Evolutionary conservation across 2,797 vertebrate genomes (phyloP).

Genomic region (Hozukius guyotensis): DNA sequence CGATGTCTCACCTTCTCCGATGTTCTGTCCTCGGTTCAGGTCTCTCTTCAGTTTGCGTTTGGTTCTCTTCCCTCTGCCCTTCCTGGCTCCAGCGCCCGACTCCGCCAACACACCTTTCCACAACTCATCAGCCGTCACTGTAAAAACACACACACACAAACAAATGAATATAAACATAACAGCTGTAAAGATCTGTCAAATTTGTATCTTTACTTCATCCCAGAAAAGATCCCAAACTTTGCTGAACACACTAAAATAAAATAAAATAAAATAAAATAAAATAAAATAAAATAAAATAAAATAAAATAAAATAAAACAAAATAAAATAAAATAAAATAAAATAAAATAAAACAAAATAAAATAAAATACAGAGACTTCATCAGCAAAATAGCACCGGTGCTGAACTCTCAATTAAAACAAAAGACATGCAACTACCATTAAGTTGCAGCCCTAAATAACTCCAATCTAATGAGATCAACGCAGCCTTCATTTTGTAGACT

Average conservation of each 20-base stretch:
- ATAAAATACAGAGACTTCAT: not conserved
- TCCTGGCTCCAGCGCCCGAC: conserved; percentile 84
- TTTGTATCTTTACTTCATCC: not conserved
- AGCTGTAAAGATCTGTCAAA: not conserved
- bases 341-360: too few relatives aligned
- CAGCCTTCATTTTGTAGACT: too few relatives aligned
- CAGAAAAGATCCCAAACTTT: not conserved
- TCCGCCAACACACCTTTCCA: conserved; percentile 95
- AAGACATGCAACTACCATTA: not conserved
- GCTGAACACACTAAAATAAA: not conserved
- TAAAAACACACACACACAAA: not conserved
- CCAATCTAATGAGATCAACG: not conserved
- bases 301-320: too few relatives aligned
- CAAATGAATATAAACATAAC: not conserved
- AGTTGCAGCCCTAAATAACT: not conserved
- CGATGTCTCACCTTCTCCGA: conserved; percentile 89
- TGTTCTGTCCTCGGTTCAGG: conserved; percentile 89
- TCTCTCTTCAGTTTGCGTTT: conserved; percentile 90
- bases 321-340: too few relatives aligned
- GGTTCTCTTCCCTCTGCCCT: conserved; percentile 92
- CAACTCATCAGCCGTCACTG: conserved; percentile 92
- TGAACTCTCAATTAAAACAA: not conserved
- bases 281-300: too few relatives aligned
- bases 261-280: too few relatives aligned
- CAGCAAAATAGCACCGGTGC: not conserved